Conservation (phyloP, 2,113 vertebrate species). For the Coptodon bakossiorum region DNA sequence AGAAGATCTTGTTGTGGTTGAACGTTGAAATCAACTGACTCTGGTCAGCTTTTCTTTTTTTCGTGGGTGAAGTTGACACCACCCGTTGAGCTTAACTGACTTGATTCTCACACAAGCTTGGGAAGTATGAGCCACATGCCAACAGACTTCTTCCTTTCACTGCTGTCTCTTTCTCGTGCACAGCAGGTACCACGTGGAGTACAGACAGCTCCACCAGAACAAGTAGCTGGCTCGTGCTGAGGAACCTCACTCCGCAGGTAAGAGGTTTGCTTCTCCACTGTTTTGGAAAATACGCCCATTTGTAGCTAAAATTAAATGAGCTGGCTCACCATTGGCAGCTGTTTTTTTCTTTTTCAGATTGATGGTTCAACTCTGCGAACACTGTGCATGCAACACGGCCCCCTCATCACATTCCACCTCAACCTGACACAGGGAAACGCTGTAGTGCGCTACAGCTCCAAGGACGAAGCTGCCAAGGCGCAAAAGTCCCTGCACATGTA, state of each 20-base stretch:
- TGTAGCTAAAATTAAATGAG: neutral
- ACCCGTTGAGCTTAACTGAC: neutral
- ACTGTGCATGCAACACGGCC: conserved; percentile 93
- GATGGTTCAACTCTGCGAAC: conserved; percentile 94
- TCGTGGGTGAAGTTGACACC: neutral
- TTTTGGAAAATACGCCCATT: neutral
- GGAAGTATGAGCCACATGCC: neutral
- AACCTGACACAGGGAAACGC: conserved; percentile 96
- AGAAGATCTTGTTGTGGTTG: neutral
- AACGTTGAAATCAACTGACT: neutral
- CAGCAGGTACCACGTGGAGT: conserved; percentile 90
- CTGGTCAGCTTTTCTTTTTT: neutral
- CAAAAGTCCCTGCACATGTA: conserved; percentile 98
- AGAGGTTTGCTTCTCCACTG: neutral
- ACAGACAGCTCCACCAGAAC: conserved; percentile 92
- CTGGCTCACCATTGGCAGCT: neutral
- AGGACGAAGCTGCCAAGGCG: conserved; percentile 94
- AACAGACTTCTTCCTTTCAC: neutral
- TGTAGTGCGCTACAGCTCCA: conserved; percentile 94
- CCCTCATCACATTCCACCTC: conserved; percentile 96
- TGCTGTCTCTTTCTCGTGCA: neutral
- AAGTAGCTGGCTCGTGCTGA: conserved; percentile 96
- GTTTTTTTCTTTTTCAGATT: conserved; percentile 69
- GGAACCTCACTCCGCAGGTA: conserved; percentile 98
- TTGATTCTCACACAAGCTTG: neutral